Evolutionary conservation across 2,797 vertebrate species (phyloP), one percentile per base, ranked within the genome.

Genomic region (Mareca strepera): DNA sequence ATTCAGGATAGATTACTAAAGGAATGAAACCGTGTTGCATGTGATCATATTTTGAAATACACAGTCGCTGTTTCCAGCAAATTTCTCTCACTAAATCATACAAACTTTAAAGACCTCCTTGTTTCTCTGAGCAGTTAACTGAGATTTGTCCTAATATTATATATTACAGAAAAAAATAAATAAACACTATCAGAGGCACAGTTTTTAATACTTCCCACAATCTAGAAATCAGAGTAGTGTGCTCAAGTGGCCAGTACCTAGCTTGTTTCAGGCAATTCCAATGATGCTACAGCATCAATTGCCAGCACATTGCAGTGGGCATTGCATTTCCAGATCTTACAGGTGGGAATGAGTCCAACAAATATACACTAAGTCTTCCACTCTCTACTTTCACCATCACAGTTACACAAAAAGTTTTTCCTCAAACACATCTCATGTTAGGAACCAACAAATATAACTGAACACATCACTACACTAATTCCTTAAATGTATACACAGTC

Each of bases 61-160:
- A 39, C 70, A 7, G 2, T 17, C 63, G 25, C 37, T 53, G 31
- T 46, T 59, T 75, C 29, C 70, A 88, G 67, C 23, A 64, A 46
- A 6, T 60, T 83, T 48, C 39, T 90, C 67, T 66, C n/a, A 31
- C 20, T 33, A 8, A 60, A 22, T 50, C 6, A 4, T 25, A 21
- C 14, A 62, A 87, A 53, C 33, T 11, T 7, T 41, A 11, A 56
- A 66, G 33, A 67, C 28, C 12, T 10, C 17, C 22, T 52, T 22
- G 22, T n/a, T 70, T 25, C 82, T 83, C 77, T 88, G 63, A 16
- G 35, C 70, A 73, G 33, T 22, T 52, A 75, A 63, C 21, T 62
- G 55, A n/a, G 17, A 31, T 48, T 59, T 79, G n/a, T 21, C 48
- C 31, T 5, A 17, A 63, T 26, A 62, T 4, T 0, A 0, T 2